A percentile compares a stretch with the other conserved stretches of the same genome.
Conservation (phyloP, 2,797 vertebrate species). For the Microctenopoma steveboyesi region DNA sequence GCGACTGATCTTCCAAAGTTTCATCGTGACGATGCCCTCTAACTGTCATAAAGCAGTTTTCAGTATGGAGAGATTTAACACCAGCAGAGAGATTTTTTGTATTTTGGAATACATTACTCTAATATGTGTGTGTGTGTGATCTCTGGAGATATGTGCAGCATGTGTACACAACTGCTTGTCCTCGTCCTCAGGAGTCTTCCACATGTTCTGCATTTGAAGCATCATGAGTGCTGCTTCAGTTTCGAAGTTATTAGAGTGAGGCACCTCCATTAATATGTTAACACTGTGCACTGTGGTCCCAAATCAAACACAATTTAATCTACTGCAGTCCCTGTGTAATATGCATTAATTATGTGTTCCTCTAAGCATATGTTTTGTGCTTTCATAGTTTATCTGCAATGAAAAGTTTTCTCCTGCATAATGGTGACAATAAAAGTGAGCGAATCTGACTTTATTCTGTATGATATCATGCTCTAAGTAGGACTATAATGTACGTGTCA, state of each 20-base stretch:
- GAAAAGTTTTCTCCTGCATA: background rate
- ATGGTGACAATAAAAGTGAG: no score
- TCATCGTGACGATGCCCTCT: conserved; percentile 37
- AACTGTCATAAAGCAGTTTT: conserved; percentile 40
- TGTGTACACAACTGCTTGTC: conserved; percentile 47
- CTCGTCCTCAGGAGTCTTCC: conserved; percentile 58
- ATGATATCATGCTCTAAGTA: background rate
- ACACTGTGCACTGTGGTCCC: conserved; percentile 19
- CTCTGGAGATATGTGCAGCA: conserved; percentile 46
- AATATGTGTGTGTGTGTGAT: conserved; percentile 10
- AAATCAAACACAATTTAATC: conserved; percentile 34
- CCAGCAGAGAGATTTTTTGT: conserved; percentile 13
- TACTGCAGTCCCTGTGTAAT: conserved; percentile 3
- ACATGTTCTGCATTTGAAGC: conserved; percentile 54
- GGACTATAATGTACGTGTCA: background rate
- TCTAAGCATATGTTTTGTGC: background rate
- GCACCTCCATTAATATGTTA: conserved; percentile 64
- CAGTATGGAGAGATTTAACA: conserved; percentile 42
- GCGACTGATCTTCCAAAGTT: conserved; percentile 40
- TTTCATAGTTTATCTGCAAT: background rate
- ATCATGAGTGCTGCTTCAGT: conserved; percentile 55
- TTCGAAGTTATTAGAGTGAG: conserved; percentile 57
- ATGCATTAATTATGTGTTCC: background rate
- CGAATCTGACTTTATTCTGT: background rate
- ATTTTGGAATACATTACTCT: conserved; percentile 32